phyloP scores from a whole-genome alignment of 2,797 vertebrate genomes.

The Pogoniulus pusillus region DNA sequence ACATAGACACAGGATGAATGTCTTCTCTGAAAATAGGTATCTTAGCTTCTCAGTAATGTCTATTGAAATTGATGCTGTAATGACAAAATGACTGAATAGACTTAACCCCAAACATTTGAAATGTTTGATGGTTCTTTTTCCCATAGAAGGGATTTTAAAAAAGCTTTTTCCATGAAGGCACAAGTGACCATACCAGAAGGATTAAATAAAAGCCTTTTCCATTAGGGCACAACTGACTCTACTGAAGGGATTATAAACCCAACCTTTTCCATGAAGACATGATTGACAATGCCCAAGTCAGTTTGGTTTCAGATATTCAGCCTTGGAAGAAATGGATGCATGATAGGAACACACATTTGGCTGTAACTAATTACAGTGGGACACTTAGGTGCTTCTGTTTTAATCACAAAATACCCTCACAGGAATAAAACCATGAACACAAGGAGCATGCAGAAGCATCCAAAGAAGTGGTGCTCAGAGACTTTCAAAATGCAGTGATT shows the following conservation, averaged over 20 bases:
- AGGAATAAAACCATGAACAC: background rate
- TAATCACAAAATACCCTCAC: background rate
- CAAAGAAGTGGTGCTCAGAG: background rate
- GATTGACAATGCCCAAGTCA: background rate
- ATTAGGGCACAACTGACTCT: too few species aligned
- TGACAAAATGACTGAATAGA: background rate
- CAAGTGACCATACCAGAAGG: too few species aligned
- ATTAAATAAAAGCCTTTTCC: too few species aligned
- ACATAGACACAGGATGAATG: background rate
- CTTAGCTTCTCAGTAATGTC: constrained; percentile 23
- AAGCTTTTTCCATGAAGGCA: background rate
- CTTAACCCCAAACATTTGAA: background rate
- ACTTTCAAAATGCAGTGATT: background rate
- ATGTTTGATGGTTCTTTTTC: background rate
- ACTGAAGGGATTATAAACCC: too few species aligned
- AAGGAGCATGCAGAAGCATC: background rate
- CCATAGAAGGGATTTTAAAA: background rate
- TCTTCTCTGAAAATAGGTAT: constrained; percentile 9
- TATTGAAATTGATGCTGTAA: background rate
- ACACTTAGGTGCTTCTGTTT: background rate
- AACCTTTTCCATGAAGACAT: too few species aligned
- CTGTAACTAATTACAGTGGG: background rate
- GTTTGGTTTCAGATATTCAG: background rate
- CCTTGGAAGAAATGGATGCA: background rate
- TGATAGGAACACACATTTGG: background rate